phyloP scores from a whole-genome alignment of 2,113 vertebrate genomes.

The Crotalus tigris region DNA sequence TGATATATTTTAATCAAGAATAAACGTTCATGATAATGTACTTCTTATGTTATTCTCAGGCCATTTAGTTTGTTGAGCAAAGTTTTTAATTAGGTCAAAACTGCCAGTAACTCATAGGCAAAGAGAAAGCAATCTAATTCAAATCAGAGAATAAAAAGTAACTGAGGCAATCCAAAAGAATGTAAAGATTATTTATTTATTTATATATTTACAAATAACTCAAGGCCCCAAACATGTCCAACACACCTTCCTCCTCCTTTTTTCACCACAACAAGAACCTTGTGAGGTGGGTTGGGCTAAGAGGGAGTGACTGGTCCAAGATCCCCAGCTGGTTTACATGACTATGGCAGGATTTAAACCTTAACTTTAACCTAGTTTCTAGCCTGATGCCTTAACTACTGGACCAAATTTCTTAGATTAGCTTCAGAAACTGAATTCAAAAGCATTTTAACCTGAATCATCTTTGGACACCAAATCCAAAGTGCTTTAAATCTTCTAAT shows the following conservation, averaged over 20 bases:
- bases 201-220: not conserved
- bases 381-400: not conserved
- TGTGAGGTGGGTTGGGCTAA: not conserved
- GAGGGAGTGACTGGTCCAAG: not conserved
- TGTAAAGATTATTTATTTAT: not conserved
- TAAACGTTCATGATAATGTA: not conserved
- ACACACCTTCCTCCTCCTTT: not conserved
- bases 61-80: not conserved
- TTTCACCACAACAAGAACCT: not conserved
- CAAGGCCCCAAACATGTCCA: not conserved
- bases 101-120: not conserved
- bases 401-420: not conserved
- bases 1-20: not conserved
- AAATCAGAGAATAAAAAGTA: not conserved
- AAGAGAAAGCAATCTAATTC: not conserved
- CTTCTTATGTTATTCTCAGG: not conserved
- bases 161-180: not conserved
- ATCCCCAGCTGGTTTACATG: not conserved
- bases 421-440: not conserved
- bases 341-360: not conserved
- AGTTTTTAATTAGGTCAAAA: not conserved
- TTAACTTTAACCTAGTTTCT: not conserved
- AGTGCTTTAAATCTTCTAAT: not conserved
- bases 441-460: not conserved
- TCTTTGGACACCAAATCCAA: not conserved